These are phyloP conservation scores for Sebastes hopkinsi DNA, from an alignment of 2,797 vertebrate genomes.

Conservation along the genomic window DNA sequence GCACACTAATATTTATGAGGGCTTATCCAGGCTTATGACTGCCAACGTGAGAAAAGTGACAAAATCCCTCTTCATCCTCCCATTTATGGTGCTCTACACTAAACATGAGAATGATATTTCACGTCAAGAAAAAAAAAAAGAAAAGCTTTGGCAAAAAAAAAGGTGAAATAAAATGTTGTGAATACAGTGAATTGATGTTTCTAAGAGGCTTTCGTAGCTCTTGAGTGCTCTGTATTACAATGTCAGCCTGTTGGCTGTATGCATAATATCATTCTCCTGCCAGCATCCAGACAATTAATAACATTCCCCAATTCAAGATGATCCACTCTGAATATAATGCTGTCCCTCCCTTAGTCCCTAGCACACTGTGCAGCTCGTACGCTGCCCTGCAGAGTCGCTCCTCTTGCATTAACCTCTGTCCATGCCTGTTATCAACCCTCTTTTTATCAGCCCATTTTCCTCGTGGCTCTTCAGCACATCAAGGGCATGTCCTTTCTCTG, in stretches of 20 bases:
- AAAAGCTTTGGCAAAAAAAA: conserved; percentile 55
- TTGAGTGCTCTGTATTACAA: conserved; percentile 28
- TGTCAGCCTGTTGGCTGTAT: conserved; percentile 29
- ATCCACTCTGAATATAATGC: conserved; percentile 18
- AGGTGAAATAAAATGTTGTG: conserved; percentile 39
- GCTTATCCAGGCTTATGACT: conserved; percentile 76
- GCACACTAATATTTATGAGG: conserved; percentile 76
- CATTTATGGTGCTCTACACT: conserved; percentile 58
- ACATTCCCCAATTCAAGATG: conserved; percentile 9
- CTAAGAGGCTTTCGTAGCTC: conserved; percentile 63
- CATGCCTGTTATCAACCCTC: conserved; percentile 46
- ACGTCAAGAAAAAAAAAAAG: conserved; percentile 46
- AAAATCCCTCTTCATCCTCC: conserved; percentile 77
- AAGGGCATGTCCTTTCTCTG: conserved; percentile 69
- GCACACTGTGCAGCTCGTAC: conserved; percentile 32
- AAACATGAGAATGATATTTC: conserved; percentile 66
- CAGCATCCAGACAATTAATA: conserved; percentile 37
- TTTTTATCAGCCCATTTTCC: conserved; percentile 56
- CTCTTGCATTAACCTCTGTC: conserved; percentile 63
- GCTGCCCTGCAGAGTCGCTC: conserved; percentile 57
- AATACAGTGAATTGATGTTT: conserved; percentile 57
- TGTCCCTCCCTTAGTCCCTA: conserved; percentile 24
- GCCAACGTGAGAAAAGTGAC: conserved; percentile 73
- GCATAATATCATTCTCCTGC: conserved; percentile 38
- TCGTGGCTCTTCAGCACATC: conserved; percentile 60